phyloP scores from a whole-genome alignment of 2,113 vertebrate species.

The Lonchura striata region DNA sequence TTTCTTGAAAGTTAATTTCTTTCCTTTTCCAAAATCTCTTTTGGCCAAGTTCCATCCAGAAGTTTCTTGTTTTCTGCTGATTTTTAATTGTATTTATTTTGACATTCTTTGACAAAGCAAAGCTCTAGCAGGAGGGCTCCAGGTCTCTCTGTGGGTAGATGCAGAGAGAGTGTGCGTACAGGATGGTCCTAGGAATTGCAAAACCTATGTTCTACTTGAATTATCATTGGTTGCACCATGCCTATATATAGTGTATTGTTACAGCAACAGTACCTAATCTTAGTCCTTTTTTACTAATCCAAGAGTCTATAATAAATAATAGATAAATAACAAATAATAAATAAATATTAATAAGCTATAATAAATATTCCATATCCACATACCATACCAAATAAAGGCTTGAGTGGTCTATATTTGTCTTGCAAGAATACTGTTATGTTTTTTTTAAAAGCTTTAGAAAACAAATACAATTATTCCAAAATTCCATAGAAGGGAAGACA shows the following conservation, averaged over 20 bases:
- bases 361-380: not conserved
- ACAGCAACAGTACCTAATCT: not conserved
- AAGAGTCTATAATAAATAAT: not conserved
- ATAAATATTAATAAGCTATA: too few species aligned
- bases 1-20: not conserved
- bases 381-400: not conserved
- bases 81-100: not conserved
- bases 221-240: not conserved
- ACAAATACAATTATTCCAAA: not conserved
- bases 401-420: not conserved
- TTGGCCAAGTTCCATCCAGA: not conserved
- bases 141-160: not conserved
- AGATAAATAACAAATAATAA: too few species aligned
- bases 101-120: not conserved
- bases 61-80: not conserved
- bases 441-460: not conserved
- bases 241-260: not conserved
- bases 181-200: not conserved
- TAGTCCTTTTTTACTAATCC: not conserved
- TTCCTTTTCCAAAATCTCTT: not conserved
- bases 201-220: not conserved
- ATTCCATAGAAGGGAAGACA: not conserved
- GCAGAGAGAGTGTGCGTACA: not conserved
- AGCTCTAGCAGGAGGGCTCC: not conserved
- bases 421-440: not conserved